Evolutionary conservation across 2,113 vertebrate genomes (phyloP), one percentile per base, ranked within the genome.

Genomic region (Oreochromis tanganicae): DNA sequence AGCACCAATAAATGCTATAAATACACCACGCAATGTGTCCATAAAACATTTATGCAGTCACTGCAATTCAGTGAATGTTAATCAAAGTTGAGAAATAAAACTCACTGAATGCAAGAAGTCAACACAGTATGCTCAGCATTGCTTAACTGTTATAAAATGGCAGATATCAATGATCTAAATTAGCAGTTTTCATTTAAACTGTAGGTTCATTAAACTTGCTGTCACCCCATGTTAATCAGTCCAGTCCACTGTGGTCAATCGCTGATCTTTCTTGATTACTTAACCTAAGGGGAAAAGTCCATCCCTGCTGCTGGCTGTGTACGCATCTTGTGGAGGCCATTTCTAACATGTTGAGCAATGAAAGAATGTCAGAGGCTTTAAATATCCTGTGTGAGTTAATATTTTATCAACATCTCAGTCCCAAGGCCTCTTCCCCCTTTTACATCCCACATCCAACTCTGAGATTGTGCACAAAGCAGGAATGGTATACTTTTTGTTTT

Each of bases 331-430:
- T 56, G 63, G 68, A 88, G 38, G 68, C 87, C 29, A 21, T 89
- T 90, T 90, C 84, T 41, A 90, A 83, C 83, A 87, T 43, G 84
- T 48, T 29, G 38, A 86, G 81, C 57, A 83, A 50, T 83, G 57
- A 86, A 87, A 89, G 86, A 92, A 93, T 94, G 91, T 93, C 89
- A 91, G 85, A 82, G 86, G 91, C 93, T 93, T 93, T 91, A 95
- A 94, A 95, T 94, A 95, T 91, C 88, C 81, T 85, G 48, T 14
- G 48, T 29, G 52, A 91, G 87, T 95, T 92, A 94, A 96, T 96
- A 95, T 96, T 96, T 96, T 36, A 96, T 95, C 79, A 90, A 46
- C 92, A 71, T 90, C 85, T 92, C 55, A 83, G 83, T 90, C 75
- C 86, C 90, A 66, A 54, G 87, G 81, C 84, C 50, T 89, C 84